Evolutionary conservation across 2,888 invertebrate genomes (phyloP).

Genomic region (Agelastica alni): DNA sequence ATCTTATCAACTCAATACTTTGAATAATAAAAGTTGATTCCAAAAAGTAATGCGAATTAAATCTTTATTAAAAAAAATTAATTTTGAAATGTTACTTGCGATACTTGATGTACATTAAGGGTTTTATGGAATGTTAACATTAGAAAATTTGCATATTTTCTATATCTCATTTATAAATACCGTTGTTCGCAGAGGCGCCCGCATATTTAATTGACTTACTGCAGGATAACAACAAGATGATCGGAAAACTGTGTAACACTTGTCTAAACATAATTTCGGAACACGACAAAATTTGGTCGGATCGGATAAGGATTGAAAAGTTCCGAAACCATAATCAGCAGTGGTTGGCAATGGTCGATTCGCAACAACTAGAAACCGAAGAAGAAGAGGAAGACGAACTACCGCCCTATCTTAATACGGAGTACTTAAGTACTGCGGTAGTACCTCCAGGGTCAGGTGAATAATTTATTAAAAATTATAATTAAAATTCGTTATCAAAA

Average conservation of each 20-base stretch:
- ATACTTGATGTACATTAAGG: no score
- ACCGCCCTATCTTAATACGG: slow-evolving; percentile 76
- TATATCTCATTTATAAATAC: no score
- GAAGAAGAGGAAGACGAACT: slow-evolving; percentile 69
- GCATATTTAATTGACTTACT: slow-evolving; percentile 96
- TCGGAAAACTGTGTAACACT: slow-evolving; percentile 91
- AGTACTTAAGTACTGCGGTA: slow-evolving; percentile 59
- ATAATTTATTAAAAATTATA: no score
- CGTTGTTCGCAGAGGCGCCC: slow-evolving; percentile 79
- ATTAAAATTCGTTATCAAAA: no score
- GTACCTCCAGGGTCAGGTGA: slow-evolving; percentile 52
- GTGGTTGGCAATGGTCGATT: slow-evolving; percentile 96
- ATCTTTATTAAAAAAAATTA: no score
- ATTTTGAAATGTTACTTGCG: no score
- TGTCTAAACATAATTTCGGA: slow-evolving; percentile 95
- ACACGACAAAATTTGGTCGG: slow-evolving; percentile 91
- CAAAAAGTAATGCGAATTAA: no score
- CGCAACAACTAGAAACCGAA: slow-evolving; percentile 58
- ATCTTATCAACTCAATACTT: no score
- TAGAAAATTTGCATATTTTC: no score
- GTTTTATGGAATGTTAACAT: no score
- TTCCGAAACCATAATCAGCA: slow-evolving; percentile 98
- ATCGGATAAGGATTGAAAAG: slow-evolving; percentile 88
- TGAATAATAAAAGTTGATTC: no score
- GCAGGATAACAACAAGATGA: slow-evolving; percentile 95